These are phyloP conservation scores for Tamias sibiricus DNA, from an alignment of 2,113 vertebrate genomes.

Conservation along the genomic window DNA sequence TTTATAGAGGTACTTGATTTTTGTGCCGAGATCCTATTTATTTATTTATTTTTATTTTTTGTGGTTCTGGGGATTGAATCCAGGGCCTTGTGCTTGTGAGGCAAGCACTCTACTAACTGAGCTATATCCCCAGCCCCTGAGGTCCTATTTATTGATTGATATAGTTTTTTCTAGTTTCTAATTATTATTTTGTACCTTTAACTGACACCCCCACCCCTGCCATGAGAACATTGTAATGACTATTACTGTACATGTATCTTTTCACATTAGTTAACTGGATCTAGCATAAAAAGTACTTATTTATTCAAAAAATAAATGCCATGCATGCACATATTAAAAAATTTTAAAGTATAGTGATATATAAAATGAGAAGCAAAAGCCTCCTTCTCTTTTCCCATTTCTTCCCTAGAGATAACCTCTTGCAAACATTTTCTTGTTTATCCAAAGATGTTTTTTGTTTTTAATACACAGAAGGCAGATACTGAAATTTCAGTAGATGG, in stretches of 20 bases:
- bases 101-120: too few species aligned
- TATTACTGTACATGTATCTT: not conserved
- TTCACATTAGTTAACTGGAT: not conserved
- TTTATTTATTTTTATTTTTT: too few species aligned
- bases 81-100: too few species aligned
- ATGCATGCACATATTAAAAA: not conserved
- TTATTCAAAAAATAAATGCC: not conserved
- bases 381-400: not conserved
- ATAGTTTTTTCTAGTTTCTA: not conserved
- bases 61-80: too few species aligned
- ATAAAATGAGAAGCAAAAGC: not conserved
- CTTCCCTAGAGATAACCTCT: not conserved
- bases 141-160: not conserved
- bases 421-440: constrained; percentile 1
- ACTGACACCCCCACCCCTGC: not conserved
- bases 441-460: constrained; percentile 29
- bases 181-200: not conserved
- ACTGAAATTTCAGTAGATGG: not conserved
- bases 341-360: not conserved
- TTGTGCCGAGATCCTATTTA: not conserved
- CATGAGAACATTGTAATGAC: not conserved
- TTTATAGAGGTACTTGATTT: not conserved
- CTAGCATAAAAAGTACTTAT: constrained; percentile 2
- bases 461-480: not conserved
- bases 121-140: too few species aligned